These are phyloP conservation scores for Dilophus febrilis DNA, from an alignment of 2,888 invertebrate genomes.

Conservation along the genomic window DNA sequence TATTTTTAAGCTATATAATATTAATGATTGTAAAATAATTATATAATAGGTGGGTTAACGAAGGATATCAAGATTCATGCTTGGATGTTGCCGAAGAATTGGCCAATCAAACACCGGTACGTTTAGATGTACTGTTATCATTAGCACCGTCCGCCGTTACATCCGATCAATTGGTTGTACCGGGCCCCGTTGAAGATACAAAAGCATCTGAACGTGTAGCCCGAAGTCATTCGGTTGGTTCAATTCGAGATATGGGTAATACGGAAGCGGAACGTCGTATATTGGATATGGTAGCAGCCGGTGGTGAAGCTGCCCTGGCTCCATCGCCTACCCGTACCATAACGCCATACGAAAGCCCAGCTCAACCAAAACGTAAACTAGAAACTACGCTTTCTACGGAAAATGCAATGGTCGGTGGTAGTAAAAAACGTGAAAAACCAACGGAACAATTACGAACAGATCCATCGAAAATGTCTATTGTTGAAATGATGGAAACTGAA, in stretches of 20 bases:
- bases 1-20: constrained; percentile 1
- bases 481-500: constrained; percentile 14
- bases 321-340: constrained; percentile 43
- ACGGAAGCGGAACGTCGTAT: constrained; percentile 55
- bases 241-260: constrained; percentile 53
- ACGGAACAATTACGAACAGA: constrained; percentile 14
- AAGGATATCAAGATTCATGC: constrained; percentile 63
- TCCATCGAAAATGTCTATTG: constrained; percentile 10
- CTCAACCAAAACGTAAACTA: constrained; percentile 55
- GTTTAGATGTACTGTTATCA: constrained; percentile 70
- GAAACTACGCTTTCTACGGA: constrained; percentile 59
- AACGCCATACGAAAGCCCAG: constrained; percentile 26
- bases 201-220: constrained; percentile 37
- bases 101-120: constrained; percentile 79
- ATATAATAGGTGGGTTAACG: constrained; percentile 66
- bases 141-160: constrained; percentile 66
- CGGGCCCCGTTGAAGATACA: constrained; percentile 31
- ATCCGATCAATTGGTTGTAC: constrained; percentile 54
- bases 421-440: constrained; percentile 46
- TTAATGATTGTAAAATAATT: too few species aligned
- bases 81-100: constrained; percentile 72
- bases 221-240: constrained; percentile 52
- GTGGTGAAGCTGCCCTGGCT: constrained; percentile 36
- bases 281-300: constrained; percentile 46
- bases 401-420: constrained; percentile 34